A percentile compares a stretch with the other conserved stretches of the same genome.
Conservation (phyloP, 2,113 vertebrate species). For the Otocyon megalotis region DNA sequence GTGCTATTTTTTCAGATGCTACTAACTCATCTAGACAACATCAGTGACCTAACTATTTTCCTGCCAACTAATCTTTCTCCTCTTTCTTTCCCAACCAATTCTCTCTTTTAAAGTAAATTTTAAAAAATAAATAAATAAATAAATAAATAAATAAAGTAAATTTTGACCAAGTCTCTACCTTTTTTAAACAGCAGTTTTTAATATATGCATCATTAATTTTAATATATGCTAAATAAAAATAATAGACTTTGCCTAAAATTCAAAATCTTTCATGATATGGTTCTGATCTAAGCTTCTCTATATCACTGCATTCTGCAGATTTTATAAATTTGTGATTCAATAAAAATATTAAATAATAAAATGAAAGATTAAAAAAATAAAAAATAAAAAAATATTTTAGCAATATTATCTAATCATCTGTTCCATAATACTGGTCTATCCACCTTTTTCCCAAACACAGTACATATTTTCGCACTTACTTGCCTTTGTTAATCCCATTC, state of each 20-base stretch:
- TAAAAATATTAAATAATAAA: constrained; percentile 29
- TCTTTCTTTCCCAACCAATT: not conserved
- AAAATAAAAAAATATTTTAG: not conserved
- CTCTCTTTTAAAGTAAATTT: not conserved
- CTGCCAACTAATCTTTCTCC: not conserved
- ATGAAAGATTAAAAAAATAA: too few species aligned
- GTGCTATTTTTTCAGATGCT: not conserved
- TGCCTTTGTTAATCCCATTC: not conserved
- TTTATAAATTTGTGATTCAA: not conserved
- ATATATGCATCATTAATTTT: not conserved
- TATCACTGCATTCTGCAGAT: not conserved
- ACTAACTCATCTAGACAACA: not conserved
- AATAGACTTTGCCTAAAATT: not conserved
- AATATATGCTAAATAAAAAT: constrained; percentile 24
- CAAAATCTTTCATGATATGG: not conserved
- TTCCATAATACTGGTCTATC: not conserved
- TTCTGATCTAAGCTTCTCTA: not conserved
- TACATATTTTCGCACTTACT: not conserved
- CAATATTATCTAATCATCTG: not conserved
- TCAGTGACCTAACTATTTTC: not conserved
- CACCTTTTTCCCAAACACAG: not conserved
- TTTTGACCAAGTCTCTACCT: not conserved
- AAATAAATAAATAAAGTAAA: not conserved
- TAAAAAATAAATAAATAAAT: too few species aligned
- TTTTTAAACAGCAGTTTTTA: not conserved